Percentiles rank a stretch among this genome's conserved stretches.
Conservation (phyloP, 35 echinoderm and acorn worm species). For the Ophioderma brevispina region DNA sequence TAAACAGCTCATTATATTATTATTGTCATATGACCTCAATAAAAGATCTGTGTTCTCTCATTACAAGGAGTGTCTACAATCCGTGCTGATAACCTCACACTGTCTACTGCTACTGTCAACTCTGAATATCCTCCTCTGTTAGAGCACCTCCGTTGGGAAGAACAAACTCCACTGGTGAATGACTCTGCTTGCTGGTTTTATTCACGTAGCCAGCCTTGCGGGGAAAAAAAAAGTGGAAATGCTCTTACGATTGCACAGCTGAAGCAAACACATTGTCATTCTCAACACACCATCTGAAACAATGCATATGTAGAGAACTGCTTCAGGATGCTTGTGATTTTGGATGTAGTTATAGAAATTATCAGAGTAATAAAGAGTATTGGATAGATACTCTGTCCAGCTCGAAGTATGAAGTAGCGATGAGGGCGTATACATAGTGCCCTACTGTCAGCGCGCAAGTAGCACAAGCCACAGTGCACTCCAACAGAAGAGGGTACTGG, state of each 20-base stretch:
- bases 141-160: constrained; percentile 29
- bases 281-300: constrained; percentile 86
- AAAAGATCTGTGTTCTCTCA: constrained; percentile 94
- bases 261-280: constrained; percentile 80
- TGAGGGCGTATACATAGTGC: too few species aligned
- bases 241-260: constrained; percentile 89
- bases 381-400: too few species aligned
- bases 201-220: constrained; percentile 75
- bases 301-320: too few species aligned
- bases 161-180: constrained; percentile 79
- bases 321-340: too few species aligned
- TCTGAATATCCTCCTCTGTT: constrained; percentile 70
- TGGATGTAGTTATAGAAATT: too few species aligned
- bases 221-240: constrained; percentile 86
- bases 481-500: too few species aligned
- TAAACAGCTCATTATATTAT: too few species aligned
- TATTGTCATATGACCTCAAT: constrained; percentile 80
- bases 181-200: constrained; percentile 30
- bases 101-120: constrained; percentile 46
- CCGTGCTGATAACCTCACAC: constrained; percentile 59
- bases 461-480: too few species aligned
- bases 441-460: too few species aligned
- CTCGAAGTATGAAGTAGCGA: too few species aligned
- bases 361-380: too few species aligned
- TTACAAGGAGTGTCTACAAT: constrained; percentile 94